Conservation (phyloP, 2,113 vertebrate species). For the Vimba vimba region DNA sequence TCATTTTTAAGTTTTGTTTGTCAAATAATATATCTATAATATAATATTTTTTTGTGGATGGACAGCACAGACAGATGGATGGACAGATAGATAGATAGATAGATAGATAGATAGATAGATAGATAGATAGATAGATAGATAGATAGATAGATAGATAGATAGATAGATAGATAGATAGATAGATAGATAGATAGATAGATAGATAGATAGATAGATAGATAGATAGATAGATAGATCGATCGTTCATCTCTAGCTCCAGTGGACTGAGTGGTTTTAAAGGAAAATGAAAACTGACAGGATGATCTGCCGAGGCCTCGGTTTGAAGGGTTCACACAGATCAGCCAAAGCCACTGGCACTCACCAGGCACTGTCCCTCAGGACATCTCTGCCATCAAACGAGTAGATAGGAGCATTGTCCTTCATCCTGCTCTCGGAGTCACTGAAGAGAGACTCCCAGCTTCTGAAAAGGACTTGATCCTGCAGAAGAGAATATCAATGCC, state of each 20-base stretch:
- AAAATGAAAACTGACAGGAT: not conserved
- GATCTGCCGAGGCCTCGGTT: not conserved
- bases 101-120: not conserved
- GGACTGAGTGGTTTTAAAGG: not conserved
- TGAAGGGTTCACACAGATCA: not conserved
- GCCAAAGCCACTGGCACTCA: slow-evolving; percentile 66
- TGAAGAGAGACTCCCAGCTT: slow-evolving; percentile 91
- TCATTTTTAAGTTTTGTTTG: too few species aligned
- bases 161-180: not conserved
- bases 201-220: slow-evolving; percentile 3
- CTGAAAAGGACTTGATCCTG: slow-evolving; percentile 91
- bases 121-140: not conserved
- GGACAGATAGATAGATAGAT: not conserved
- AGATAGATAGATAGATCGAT: not conserved
- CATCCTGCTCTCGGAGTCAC: slow-evolving; percentile 74
- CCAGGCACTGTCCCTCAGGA: slow-evolving; percentile 85
- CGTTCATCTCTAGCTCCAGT: not conserved
- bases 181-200: not conserved
- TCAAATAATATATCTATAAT: too few species aligned
- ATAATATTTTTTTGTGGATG: too few species aligned
- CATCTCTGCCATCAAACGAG: slow-evolving; percentile 90
- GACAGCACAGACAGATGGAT: not conserved
- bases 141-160: not conserved
- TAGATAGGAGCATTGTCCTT: slow-evolving; percentile 78
- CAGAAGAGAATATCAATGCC: slow-evolving; percentile 34